Conservation (phyloP, 53 echinoderm and acorn worm genomes). For the Luidia sarsii region DNA sequence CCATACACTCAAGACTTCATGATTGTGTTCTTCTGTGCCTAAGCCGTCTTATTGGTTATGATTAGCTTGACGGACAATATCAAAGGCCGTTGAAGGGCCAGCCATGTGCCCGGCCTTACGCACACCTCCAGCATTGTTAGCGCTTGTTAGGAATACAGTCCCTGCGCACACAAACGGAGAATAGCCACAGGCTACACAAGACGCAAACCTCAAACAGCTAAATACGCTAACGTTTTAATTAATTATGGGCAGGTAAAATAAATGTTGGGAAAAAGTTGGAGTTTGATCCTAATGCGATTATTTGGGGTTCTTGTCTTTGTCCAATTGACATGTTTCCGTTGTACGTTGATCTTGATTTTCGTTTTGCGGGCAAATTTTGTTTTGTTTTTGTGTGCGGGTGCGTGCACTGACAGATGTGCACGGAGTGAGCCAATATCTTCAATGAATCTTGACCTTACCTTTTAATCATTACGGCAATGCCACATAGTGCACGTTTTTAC, state of each 20-base stretch:
- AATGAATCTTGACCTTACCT: too few relatives aligned
- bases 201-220: neutral
- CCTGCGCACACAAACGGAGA: neutral
- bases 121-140: constrained; percentile 21
- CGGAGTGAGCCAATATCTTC: neutral
- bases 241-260: constrained; percentile 33
- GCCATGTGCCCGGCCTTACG: constrained; percentile 17
- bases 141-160: neutral
- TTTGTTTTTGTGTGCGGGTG: too few relatives aligned
- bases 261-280: constrained; percentile 3
- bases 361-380: too few relatives aligned
- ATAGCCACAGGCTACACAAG: neutral
- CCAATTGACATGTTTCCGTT: neutral
- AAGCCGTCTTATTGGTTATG: constrained; percentile 11
- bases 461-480: too few relatives aligned
- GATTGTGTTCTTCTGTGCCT: neutral
- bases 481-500: too few relatives aligned
- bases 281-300: constrained; percentile 29
- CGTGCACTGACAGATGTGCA: constrained; percentile 16
- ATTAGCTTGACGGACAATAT: constrained; percentile 29
- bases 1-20: too few relatives aligned
- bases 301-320: constrained; percentile 16
- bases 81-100: constrained; percentile 2
- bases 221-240: neutral
- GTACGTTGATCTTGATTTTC: neutral